phyloP scores from a whole-genome alignment of 2,113 vertebrate genomes.

The Shinisaurus crocodilurus region DNA sequence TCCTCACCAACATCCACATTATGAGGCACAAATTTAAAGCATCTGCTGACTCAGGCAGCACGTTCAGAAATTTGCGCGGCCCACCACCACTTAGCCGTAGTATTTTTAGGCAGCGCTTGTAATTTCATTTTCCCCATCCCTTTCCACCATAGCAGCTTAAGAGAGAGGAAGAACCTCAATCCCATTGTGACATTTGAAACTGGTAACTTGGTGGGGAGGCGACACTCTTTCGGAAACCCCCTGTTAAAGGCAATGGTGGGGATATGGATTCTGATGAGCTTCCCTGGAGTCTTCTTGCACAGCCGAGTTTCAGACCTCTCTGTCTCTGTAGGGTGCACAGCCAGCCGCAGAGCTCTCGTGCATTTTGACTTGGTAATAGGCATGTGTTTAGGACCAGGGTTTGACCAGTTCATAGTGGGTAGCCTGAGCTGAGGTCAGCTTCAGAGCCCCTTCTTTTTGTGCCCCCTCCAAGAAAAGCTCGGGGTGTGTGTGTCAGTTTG shows the following conservation, averaged over 20 bases:
- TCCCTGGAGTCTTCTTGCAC: neutral
- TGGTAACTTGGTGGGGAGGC: too few relatives aligned
- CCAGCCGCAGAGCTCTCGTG: rapidly evolving
- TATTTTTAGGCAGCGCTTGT: neutral
- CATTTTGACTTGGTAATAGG: neutral
- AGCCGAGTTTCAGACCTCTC: neutral
- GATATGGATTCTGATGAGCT: neutral
- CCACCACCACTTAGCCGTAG: neutral
- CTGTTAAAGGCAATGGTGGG: neutral
- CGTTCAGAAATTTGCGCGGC: neutral
- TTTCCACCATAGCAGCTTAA: neutral
- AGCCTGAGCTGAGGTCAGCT: too few relatives aligned
- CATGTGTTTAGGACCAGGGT: too few relatives aligned
- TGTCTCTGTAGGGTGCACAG: neutral
- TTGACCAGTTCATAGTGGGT: too few relatives aligned
- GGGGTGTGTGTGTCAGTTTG: too few relatives aligned
- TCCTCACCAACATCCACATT: neutral
- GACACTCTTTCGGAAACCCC: too few relatives aligned
- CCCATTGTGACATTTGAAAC: neutral
- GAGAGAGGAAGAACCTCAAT: neutral
- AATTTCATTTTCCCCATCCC: neutral
- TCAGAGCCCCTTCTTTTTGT: too few relatives aligned
- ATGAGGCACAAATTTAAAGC: neutral
- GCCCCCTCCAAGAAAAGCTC: too few relatives aligned
- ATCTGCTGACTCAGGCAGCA: neutral